phyloP scores from a whole-genome alignment of 2,888 invertebrate species.

The Myopa tessellatipennis region DNA sequence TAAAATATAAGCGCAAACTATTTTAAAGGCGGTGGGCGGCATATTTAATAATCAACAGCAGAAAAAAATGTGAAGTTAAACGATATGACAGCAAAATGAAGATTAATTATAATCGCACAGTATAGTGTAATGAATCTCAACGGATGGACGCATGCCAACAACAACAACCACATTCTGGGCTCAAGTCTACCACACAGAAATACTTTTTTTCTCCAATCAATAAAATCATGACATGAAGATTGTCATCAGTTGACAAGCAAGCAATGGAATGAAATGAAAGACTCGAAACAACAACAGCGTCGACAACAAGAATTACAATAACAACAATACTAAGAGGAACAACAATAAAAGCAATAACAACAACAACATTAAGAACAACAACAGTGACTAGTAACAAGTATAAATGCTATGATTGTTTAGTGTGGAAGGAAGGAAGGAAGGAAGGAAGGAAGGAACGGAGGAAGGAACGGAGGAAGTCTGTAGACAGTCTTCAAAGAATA shows the following conservation, averaged over 20 bases:
- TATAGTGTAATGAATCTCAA: constrained; percentile 11
- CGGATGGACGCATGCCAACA: constrained; percentile 21
- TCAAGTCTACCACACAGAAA: neutral
- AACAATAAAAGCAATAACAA: constrained; percentile 1
- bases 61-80: neutral
- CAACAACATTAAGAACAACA: neutral
- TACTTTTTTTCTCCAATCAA: neutral
- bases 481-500: no score
- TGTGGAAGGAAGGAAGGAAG: no score
- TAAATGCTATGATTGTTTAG: no score
- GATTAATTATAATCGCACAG: constrained; percentile 24
- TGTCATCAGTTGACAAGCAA: no score
- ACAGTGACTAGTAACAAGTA: no score
- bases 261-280: no score
- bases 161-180: neutral
- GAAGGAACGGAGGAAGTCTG: no score
- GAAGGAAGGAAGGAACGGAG: no score
- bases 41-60: constrained; percentile 1
- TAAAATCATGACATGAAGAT: no score
- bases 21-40: neutral
- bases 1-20: neutral
- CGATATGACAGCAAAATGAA: constrained; percentile 18
- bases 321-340: neutral
- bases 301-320: constrained; percentile 1
- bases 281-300: neutral